phyloP scores from a whole-genome alignment of 2,797 vertebrate genomes.

The Sarcophilus harrisii region DNA sequence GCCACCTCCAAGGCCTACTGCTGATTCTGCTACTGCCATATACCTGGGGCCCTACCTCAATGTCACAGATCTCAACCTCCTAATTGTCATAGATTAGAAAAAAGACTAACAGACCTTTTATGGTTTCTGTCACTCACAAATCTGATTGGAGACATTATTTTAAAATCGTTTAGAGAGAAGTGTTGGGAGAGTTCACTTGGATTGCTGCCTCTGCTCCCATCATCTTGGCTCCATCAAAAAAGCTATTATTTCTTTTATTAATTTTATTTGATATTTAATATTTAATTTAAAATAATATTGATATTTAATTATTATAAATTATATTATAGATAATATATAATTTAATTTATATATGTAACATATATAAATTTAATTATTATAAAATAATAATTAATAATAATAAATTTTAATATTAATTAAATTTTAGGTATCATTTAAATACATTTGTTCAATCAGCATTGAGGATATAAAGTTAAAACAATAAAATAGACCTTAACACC shows the following conservation, averaged over 20 bases:
- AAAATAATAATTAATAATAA: no score
- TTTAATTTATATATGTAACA: no score
- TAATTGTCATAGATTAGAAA: not conserved
- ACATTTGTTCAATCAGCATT: not conserved
- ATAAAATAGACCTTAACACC: not conserved
- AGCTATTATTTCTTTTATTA: not conserved
- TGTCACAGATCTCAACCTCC: not conserved
- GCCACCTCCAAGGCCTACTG: not conserved
- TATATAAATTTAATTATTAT: no score
- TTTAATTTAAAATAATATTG: no score
- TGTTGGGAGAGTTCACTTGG: not conserved
- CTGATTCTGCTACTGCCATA: not conserved
- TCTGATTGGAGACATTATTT: not conserved
- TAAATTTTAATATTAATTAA: no score
- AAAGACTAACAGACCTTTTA: not conserved
- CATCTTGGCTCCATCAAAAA: not conserved
- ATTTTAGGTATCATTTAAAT: not conserved
- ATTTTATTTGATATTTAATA: no score
- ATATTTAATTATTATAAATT: no score
- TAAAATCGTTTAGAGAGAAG: not conserved
- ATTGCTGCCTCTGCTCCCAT: not conserved
- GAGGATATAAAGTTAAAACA: not conserved
- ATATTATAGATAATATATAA: no score
- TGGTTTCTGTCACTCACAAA: not conserved
- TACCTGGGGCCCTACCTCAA: not conserved